phyloP scores from a whole-genome alignment of 2,797 vertebrate species.

The Eurystomus glaucurus region DNA sequence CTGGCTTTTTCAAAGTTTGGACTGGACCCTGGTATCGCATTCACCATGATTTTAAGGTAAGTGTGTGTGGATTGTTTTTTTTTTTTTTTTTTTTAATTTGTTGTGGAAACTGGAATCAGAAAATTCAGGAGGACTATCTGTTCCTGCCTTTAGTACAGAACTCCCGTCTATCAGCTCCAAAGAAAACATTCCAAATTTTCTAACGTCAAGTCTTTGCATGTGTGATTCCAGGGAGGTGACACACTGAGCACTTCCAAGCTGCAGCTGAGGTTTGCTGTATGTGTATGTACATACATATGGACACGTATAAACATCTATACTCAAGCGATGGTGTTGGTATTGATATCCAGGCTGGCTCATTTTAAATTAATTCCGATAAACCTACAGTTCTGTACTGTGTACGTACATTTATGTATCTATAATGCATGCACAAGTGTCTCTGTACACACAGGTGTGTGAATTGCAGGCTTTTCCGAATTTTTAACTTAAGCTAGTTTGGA shows the following conservation, averaged over 20 bases:
- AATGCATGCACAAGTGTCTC: not conserved
- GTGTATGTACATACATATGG: not conserved
- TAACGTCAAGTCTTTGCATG: not conserved
- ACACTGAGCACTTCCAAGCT: not conserved
- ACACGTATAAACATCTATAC: not conserved
- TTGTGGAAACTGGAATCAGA: not conserved
- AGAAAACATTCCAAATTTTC: not conserved
- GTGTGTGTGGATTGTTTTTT: not conserved
- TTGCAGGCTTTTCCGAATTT: not conserved
- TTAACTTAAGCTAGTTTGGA: not conserved
- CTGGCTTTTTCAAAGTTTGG: not conserved
- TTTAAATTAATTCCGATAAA: not conserved
- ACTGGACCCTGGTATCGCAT: not conserved
- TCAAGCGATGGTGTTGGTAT: not conserved
- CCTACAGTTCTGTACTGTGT: not conserved
- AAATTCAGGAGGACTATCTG: not conserved
- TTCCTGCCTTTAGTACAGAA: not conserved
- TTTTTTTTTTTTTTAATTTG: not conserved
- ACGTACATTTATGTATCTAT: not conserved
- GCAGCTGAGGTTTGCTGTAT: not conserved
- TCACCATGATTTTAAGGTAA: not conserved
- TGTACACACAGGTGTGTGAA: fast-evolving
- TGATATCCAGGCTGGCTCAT: not conserved
- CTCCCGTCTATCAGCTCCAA: not conserved
- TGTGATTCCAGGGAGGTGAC: not conserved